Conservation (phyloP, 2,113 vertebrate genomes). For the Dasyornis broadbenti region DNA sequence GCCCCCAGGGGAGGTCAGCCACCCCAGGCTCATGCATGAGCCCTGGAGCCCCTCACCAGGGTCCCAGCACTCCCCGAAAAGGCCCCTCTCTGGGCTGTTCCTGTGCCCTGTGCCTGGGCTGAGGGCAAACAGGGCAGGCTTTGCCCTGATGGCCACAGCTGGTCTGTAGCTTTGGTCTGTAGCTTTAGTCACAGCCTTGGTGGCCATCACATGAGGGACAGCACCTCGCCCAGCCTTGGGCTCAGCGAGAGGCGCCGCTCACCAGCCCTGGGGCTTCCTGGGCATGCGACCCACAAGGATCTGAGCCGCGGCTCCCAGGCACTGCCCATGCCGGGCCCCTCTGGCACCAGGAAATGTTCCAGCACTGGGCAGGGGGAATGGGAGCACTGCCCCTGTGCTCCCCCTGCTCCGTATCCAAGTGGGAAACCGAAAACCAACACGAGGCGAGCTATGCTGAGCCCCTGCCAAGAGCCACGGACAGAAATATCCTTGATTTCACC, state of each 20-base stretch:
- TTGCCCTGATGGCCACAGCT: neutral
- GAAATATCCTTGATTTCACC: slow-evolving; percentile 55
- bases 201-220: fast-evolving
- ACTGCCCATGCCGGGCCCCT: neutral
- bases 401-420: neutral
- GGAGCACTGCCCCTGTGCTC: neutral
- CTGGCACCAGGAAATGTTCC: neutral
- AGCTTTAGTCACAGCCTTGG: neutral
- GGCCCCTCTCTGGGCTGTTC: neutral
- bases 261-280: neutral
- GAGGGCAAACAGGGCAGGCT: neutral
- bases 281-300: fast-evolving
- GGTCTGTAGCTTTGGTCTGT: neutral
- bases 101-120: neutral
- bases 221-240: neutral
- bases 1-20: neutral
- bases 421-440: slow-evolving; percentile 14
- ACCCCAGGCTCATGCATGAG: neutral
- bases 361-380: neutral
- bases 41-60: fast-evolving
- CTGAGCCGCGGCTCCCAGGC: fast-evolving
- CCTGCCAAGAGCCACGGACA: slow-evolving; percentile 48
- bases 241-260: fast-evolving
- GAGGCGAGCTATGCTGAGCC: slow-evolving; percentile 22
- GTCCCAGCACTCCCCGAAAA: neutral